Base-by-base conservation (phyloP, 1,140 invertebrate genomes). In the Magallana ariakensis region DNA sequence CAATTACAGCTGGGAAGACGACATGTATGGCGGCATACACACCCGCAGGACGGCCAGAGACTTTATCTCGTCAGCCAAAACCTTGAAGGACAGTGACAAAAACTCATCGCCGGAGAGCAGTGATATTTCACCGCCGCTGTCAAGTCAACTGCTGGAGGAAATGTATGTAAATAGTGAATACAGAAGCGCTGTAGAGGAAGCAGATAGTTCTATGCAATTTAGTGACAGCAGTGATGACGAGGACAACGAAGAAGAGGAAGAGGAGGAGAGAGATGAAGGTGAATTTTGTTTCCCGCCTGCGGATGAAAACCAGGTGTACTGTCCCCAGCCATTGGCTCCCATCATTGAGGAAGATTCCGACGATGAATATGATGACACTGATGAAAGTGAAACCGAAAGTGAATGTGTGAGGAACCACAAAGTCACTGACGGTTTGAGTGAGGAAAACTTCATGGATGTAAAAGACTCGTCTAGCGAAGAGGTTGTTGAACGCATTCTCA, bases 311-410 rank as follows among this genome's bases (percentile, higher is more conserved):
- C 89, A 89, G 62, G 75, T 89, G 70, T 91, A 80, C 85, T 90
- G 85, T 85, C 90, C 87, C 86, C 90, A 86, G 15, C 53, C 90
- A 33, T 83, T 93, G 26, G 93, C 92, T 80, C 91, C 93, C 0
- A 93, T 93, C 16, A 92, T 92, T 56, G 93, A 93, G 80, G 93
- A 93, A 80, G 90, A 91, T 84, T 92, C 92, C 1, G 92, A 92
- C 56, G 92, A 93, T 57, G 19, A 70, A 19, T 70, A 22, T 70
- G 87, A 58, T 84, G 87, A 87, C n/a, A 55, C 58, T 7, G 88
- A 83, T 26, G 89, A 88, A 53, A 80, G 84, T 26, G 80, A 87
- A 87, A 55, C 33, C 22, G 86, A 86, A 86, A 82, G 11, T 54
- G 53, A 55, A 82, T 33, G 9, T 86, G 26, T 19, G 19, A 86